phyloP scores from a whole-genome alignment of 2,797 vertebrate genomes.

The Sebastiscus albofasciatus region DNA sequence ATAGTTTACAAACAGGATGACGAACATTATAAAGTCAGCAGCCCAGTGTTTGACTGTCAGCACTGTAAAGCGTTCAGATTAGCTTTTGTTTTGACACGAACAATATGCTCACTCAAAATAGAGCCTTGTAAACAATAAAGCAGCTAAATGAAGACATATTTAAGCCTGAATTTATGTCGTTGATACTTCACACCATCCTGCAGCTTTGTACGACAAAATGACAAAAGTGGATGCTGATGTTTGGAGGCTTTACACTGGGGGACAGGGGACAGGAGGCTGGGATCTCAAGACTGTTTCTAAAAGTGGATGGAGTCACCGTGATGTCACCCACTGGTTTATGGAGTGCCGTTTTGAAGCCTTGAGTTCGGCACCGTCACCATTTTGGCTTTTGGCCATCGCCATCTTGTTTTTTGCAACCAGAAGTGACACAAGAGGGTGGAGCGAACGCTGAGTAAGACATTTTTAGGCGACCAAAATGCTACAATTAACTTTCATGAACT shows the following conservation, averaged over 20 bases:
- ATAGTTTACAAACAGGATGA: conserved; percentile 49
- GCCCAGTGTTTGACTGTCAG: conserved; percentile 46
- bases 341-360: too few species aligned
- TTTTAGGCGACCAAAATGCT: too few species aligned
- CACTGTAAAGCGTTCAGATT: conserved; percentile 31
- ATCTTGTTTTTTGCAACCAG: too few species aligned
- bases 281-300: too few species aligned
- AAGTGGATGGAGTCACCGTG: too few species aligned
- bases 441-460: too few species aligned
- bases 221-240: conserved; percentile 1
- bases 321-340: too few species aligned
- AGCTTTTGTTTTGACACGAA: conserved; percentile 50
- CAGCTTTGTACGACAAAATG: conserved; percentile 9
- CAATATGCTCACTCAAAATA: conserved; percentile 47
- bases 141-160: conserved; percentile 21
- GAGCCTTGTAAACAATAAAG: conserved; percentile 30
- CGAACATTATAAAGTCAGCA: conserved; percentile 45
- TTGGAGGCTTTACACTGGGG: neutral
- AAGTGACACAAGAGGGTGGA: too few species aligned
- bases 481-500: too few species aligned
- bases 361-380: too few species aligned
- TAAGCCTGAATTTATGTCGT: conserved; percentile 29
- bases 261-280: neutral
- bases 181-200: conserved; percentile 7
- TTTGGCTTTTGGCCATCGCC: too few species aligned